These are phyloP conservation scores for Acanthosepion esculentum DNA, from an alignment of 2,888 invertebrate genomes.

Conservation along the genomic window DNA sequence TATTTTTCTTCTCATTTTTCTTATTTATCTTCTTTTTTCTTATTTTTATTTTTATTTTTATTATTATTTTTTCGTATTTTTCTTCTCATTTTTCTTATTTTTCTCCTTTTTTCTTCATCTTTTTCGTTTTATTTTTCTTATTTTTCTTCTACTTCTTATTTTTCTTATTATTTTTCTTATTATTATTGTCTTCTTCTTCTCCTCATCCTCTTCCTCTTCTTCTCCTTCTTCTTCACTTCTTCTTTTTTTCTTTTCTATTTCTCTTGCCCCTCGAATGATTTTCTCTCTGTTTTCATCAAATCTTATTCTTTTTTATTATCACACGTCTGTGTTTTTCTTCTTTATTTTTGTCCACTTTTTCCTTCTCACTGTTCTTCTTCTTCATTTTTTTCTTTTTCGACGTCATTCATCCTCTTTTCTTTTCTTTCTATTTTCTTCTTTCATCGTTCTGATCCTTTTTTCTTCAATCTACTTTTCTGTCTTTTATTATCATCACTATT, in stretches of 20 bases:
- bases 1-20: no score
- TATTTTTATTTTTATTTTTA: no score
- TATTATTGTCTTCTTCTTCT: neutral
- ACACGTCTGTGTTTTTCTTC: neutral
- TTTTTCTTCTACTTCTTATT: neutral
- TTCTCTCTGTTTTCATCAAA: neutral
- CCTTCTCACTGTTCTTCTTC: no score
- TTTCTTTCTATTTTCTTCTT: neutral
- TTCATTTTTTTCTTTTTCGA: no score
- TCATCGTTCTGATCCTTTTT: neutral
- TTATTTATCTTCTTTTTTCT: no score
- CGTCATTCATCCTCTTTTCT: neutral
- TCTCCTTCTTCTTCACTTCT: neutral
- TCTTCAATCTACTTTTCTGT: neutral
- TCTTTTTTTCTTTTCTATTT: neutral
- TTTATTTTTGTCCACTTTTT: no score
- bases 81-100: no score
- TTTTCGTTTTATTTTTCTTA: neutral
- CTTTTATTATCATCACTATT: neutral
- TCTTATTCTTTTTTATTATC: constrained; percentile 6
- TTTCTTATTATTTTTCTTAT: no score
- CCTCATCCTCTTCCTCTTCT: constrained; percentile 16
- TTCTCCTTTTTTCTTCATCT: neutral
- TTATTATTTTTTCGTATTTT: no score
- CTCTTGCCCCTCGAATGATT: neutral